Conservation (phyloP, 2,888 invertebrate species). For the Drosophila seclusa region DNA sequence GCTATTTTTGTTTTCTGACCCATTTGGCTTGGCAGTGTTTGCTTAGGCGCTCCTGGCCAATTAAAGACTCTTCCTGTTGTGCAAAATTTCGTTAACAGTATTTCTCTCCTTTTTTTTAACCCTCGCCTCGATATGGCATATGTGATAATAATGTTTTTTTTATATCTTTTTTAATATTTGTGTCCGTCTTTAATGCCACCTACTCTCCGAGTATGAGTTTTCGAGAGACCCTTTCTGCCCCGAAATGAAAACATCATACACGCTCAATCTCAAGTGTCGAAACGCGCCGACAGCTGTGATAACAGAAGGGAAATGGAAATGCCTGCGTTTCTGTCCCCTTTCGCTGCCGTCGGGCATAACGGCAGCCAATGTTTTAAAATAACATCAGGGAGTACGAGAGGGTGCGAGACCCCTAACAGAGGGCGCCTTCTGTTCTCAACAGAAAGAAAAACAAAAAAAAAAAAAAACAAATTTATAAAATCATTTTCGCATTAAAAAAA, state of each 20-base stretch:
- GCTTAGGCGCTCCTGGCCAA: slow-evolving; percentile 63
- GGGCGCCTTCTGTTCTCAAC: not conserved
- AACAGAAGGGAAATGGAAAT: slow-evolving; percentile 61
- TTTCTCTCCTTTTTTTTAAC: slow-evolving; percentile 17
- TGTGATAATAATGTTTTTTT: slow-evolving; percentile 35
- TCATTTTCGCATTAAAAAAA: slow-evolving; percentile 69
- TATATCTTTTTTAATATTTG: not conserved
- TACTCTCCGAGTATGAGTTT: slow-evolving; percentile 34
- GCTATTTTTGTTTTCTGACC: slow-evolving; percentile 46
- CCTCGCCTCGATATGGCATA: slow-evolving; percentile 35
- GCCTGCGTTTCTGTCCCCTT: not conserved
- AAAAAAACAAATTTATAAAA: slow-evolving; percentile 46
- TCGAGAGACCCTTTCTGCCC: slow-evolving; percentile 30
- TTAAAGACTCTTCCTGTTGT: slow-evolving; percentile 71
- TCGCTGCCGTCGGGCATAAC: slow-evolving; percentile 38
- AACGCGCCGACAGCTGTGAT: slow-evolving; percentile 76
- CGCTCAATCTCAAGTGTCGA: slow-evolving; percentile 77
- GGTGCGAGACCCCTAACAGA: slow-evolving; percentile 5
- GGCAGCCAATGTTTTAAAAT: slow-evolving; percentile 60
- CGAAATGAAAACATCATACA: slow-evolving; percentile 69
- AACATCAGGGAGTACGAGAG: slow-evolving; percentile 36
- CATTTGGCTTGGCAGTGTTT: slow-evolving; percentile 41
- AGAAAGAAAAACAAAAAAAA: slow-evolving; percentile 15
- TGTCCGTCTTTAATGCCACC: slow-evolving; percentile 40
- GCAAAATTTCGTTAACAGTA: slow-evolving; percentile 46